Base-by-base conservation (phyloP, 2,113 vertebrate genomes). In the Galeopterus variegatus region DNA sequence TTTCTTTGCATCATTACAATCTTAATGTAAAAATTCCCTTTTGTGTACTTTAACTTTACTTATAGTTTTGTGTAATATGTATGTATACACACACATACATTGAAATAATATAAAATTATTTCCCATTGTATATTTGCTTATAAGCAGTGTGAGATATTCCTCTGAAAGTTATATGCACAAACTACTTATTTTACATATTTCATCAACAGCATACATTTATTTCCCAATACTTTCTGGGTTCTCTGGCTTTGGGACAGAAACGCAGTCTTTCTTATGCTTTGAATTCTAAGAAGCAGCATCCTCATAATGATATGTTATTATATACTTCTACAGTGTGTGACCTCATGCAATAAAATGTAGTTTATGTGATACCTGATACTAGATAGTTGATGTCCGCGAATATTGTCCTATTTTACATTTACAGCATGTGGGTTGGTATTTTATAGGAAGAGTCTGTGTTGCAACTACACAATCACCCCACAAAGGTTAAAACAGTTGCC, bases 401-500 rank as follows among this genome's bases (percentile, higher is more conserved):
- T 70, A 50, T 24, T 52, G 36, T 76, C 41, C 1, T 45, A 26
- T 64, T 87, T 83, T 60, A 33, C 45, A 52, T 81, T 62, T 85
- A 52, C 21, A 69, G 70, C 0, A 0, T 26, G 75, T 83, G 48
- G 60, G 73, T 60, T 86, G 85, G 60, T 33, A 24, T 87, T 92
- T 96, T 88, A 72, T 26, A 52, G 94, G 65, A 64, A 94, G 80
- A 85, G 28, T 70, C 86, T 92, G 95, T 62, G n/a, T 91, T 84
- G 13, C 14, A 81, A 65, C 84, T 0, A 0, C 89, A 54, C 96
- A 33, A 13, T 60, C 65, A 48, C 82, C 89, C 45, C 73, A 73
- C 60, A 12, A 19, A 95, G 67, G 60, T 81, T 94, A 77, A 93
- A 21, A 65, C 86, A 79, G 77, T 85, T 97, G 97, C 92, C 94